Percentiles rank a stretch among this genome's conserved stretches.
Conservation (phyloP, 2,888 invertebrate species). For the Tenodera sinensis region DNA sequence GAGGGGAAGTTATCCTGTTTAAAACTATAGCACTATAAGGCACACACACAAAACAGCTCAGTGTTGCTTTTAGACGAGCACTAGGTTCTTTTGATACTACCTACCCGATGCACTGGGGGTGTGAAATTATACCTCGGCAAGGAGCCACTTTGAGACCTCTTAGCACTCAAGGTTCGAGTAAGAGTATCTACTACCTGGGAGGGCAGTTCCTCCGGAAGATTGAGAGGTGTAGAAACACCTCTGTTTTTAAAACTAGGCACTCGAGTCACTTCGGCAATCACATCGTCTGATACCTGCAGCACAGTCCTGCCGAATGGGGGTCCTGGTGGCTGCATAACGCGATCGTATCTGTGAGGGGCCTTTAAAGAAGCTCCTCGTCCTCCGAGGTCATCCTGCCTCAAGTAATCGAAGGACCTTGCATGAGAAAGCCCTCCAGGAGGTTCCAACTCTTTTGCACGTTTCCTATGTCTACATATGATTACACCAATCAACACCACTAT, state of each 20-base stretch:
- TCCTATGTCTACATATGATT: background rate
- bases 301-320: background rate
- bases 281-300: background rate
- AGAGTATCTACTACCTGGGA: background rate
- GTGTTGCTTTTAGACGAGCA: background rate
- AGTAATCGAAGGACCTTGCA: background rate
- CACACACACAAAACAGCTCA: too few relatives aligned
- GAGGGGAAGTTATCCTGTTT: too few relatives aligned
- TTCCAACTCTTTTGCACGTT: background rate
- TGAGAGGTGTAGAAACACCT: background rate
- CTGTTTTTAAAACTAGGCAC: slow-evolving; percentile 9
- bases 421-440: background rate
- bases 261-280: background rate
- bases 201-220: background rate
- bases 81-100: background rate
- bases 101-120: background rate
- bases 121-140: background rate
- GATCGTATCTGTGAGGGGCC: background rate
- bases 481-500: background rate
- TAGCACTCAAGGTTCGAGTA: background rate
- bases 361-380: background rate
- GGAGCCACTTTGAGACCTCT: background rate
- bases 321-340: background rate
- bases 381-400: background rate
- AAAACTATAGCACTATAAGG: too few relatives aligned